Evolutionary conservation across 2,113 vertebrate species (phyloP).

Genomic region (Oncorhynchus clarkii): DNA sequence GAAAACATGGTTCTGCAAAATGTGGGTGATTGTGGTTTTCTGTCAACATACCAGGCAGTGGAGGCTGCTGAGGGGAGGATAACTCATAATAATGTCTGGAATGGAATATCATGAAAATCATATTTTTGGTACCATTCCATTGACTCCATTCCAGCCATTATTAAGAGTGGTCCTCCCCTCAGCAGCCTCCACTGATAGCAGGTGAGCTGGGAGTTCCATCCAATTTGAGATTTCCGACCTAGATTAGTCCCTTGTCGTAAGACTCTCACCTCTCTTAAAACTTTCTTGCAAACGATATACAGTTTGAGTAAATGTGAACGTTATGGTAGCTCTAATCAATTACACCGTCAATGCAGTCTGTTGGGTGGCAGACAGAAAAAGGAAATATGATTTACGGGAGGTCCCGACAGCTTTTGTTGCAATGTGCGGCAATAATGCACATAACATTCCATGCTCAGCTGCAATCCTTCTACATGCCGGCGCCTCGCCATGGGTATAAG

Average conservation of each 20-base stretch:
- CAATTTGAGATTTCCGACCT: background rate
- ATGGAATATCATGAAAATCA: too few species aligned
- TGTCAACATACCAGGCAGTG: too few species aligned
- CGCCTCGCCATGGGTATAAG: conserved; percentile 44
- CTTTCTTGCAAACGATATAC: too few species aligned
- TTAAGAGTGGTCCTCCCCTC: too few species aligned
- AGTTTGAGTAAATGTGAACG: conserved; percentile 2
- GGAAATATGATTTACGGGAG: conserved; percentile 63
- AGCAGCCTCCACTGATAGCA: too few species aligned
- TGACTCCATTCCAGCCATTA: too few species aligned
- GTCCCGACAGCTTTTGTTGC: conserved; percentile 60
- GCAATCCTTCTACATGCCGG: conserved; percentile 60
- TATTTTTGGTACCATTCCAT: too few species aligned
- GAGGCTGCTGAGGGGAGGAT: too few species aligned
- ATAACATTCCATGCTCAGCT: conserved; percentile 48
- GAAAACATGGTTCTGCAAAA: too few species aligned
- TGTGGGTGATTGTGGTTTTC: too few species aligned
- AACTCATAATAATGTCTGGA: too few species aligned
- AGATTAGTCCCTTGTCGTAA: background rate
- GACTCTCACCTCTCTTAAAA: conserved; percentile 10
- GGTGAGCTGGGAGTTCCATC: background rate
- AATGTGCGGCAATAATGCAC: conserved; percentile 66
- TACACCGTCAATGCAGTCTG: conserved; percentile 57
- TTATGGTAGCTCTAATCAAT: conserved; percentile 60
- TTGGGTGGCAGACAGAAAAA: background rate